Evolutionary conservation across 2,797 vertebrate species (phyloP).

Genomic region (Champsocephalus gunnari): DNA sequence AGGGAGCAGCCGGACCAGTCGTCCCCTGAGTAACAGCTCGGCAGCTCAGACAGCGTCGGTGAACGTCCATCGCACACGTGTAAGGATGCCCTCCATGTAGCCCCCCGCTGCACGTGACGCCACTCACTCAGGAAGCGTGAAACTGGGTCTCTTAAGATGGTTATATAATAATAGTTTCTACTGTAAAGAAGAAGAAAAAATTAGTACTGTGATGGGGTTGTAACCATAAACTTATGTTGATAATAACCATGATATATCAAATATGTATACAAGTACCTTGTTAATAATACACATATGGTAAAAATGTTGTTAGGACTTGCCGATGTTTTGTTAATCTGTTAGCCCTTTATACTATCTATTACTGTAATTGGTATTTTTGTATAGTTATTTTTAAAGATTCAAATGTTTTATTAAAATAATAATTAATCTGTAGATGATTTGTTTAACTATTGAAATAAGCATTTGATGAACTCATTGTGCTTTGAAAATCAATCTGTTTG

Average conservation of each 20-base stretch:
- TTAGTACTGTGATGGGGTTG: not conserved
- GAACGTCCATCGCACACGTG: slow-evolving; percentile 95
- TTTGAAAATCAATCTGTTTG: not conserved
- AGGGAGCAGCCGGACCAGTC: slow-evolving; percentile 97
- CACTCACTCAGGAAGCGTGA: slow-evolving; percentile 97
- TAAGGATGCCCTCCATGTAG: slow-evolving; percentile 96
- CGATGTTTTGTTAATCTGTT: too few species aligned
- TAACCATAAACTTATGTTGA: too few species aligned
- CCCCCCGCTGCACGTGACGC: slow-evolving; percentile 96
- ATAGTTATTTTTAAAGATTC: too few species aligned
- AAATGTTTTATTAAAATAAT: not conserved
- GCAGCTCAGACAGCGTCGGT: slow-evolving; percentile 93
- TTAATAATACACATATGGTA: too few species aligned
- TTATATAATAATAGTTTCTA: slow-evolving; percentile 98
- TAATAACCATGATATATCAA: too few species aligned
- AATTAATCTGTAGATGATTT: too few species aligned
- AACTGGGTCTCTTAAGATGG: slow-evolving; percentile 95
- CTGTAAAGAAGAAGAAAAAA: slow-evolving; percentile 41
- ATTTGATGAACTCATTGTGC: not conserved
- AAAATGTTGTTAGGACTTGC: too few species aligned
- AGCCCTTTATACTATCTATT: too few species aligned
- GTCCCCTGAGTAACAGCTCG: slow-evolving; percentile 94
- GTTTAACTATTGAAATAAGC: not conserved
- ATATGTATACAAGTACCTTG: too few species aligned
- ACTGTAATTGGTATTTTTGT: too few species aligned